Conservation (phyloP, 2,888 invertebrate species). For the Andricus quercusramuli region DNA sequence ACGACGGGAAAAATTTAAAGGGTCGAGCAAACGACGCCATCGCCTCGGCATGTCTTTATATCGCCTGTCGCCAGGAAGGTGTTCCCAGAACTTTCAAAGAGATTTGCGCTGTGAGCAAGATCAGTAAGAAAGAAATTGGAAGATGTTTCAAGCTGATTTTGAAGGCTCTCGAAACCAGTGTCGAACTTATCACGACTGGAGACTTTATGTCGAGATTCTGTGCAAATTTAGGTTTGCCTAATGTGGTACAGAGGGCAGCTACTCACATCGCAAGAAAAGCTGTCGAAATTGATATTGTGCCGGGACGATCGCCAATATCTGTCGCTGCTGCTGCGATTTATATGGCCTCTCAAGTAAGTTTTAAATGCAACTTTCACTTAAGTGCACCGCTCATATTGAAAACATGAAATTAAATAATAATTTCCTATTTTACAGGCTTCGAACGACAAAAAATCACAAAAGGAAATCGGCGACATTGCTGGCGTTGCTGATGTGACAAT, state of each 20-base stretch:
- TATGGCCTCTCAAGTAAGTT: constrained; percentile 96
- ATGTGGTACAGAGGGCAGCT: constrained; percentile 94
- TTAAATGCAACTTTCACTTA: neutral
- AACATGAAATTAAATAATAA: constrained; percentile 23
- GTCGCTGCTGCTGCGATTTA: constrained; percentile 99
- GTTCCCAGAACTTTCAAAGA: constrained; percentile 99
- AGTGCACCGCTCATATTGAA: neutral
- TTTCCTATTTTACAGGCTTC: constrained; percentile 84
- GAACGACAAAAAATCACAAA: constrained; percentile 95
- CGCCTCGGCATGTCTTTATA: constrained; percentile 98
- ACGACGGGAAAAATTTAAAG: constrained; percentile 96
- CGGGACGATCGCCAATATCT: constrained; percentile 98
- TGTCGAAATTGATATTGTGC: constrained; percentile 97
- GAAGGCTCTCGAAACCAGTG: constrained; percentile 97
- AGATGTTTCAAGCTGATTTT: constrained; percentile 98
- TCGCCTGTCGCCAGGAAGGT: constrained; percentile 98
- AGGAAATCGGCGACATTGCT: constrained; percentile 98
- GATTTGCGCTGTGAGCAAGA: constrained; percentile 99
- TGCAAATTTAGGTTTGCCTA: constrained; percentile 94
- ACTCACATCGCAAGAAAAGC: constrained; percentile 98
- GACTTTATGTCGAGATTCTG: constrained; percentile 99
- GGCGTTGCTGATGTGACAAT: constrained; percentile 99
- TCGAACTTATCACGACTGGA: constrained; percentile 98
- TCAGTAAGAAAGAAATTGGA: constrained; percentile 99
- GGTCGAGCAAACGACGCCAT: constrained; percentile 98